Evolutionary conservation across 2,797 vertebrate species (phyloP).

Genomic region (Heteromormyrus szaboi): DNA sequence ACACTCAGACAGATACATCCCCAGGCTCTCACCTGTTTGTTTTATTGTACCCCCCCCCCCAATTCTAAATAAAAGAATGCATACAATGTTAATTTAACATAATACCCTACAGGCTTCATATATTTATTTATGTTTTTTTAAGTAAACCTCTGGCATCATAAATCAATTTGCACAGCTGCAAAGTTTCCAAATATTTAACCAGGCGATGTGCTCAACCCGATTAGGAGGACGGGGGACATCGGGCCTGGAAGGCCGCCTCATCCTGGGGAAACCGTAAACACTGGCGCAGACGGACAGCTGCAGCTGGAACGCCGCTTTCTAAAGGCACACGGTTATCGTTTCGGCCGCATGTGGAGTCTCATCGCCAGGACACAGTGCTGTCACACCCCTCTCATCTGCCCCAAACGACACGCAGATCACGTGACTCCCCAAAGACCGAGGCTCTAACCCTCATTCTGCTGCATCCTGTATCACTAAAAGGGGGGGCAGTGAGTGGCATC

Average conservation of each 20-base stretch:
- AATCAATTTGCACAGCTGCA: conserved; percentile 16
- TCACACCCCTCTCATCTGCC: not conserved
- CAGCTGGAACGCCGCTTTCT: not conserved
- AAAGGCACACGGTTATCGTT: not conserved
- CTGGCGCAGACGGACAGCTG: not conserved
- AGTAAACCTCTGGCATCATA: not conserved
- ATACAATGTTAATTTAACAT: not conserved
- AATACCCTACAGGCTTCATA: not conserved
- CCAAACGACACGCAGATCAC: not conserved
- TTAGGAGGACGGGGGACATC: not conserved
- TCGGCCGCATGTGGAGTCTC: not conserved
- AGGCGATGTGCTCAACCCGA: not conserved
- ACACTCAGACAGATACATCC: not conserved
- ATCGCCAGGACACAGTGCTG: not conserved
- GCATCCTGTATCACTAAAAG: not conserved
- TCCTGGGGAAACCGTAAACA: not conserved
- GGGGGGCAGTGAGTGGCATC: not conserved
- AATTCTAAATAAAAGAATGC: not conserved
- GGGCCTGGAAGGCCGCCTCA: not conserved
- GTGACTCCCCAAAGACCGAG: not conserved
- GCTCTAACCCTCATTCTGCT: not conserved
- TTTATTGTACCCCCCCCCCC: not conserved
- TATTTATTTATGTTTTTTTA: not conserved
- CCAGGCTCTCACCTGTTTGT: not conserved
- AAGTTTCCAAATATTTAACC: conserved; percentile 13